phyloP scores from a whole-genome alignment of 2,888 invertebrate genomes.

The Atherix ibis region DNA sequence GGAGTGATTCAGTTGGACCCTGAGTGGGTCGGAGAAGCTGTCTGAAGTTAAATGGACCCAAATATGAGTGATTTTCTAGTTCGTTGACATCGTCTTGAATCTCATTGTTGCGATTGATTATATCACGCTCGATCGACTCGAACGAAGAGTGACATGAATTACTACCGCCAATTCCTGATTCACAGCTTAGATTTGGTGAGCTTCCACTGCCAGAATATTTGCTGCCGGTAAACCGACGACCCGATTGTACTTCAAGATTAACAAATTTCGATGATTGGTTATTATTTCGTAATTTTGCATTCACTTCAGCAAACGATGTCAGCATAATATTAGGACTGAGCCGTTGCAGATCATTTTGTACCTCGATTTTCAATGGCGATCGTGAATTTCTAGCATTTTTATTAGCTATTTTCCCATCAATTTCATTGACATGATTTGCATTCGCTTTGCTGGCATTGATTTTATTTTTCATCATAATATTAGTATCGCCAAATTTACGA shows the following conservation, averaged over 20 bases:
- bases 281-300: conserved; percentile 3
- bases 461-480: conserved; percentile 10
- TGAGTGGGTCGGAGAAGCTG: conserved; percentile 47
- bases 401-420: neutral
- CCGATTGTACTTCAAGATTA: conserved; percentile 11
- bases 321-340: conserved; percentile 9
- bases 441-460: conserved; percentile 5
- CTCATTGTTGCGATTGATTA: conserved; percentile 8
- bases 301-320: conserved; percentile 12
- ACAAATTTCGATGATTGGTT: conserved; percentile 11
- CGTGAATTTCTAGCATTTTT: neutral
- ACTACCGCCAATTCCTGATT: conserved; percentile 2
- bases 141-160: conserved; percentile 10
- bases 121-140: conserved; percentile 13
- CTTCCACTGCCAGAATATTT: conserved; percentile 4
- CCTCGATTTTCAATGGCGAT: conserved; percentile 7
- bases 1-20: conserved; percentile 51
- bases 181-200: conserved; percentile 7
- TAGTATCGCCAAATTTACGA: conserved; percentile 15
- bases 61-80: conserved; percentile 35
- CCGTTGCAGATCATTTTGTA: conserved; percentile 7
- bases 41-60: conserved; percentile 52
- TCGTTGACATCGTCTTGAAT: conserved; percentile 11
- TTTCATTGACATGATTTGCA: neutral
- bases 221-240: conserved; percentile 4